These are phyloP conservation scores for Sandelia bainsii DNA, from an alignment of 2,797 vertebrate species.

Conservation along the genomic window DNA sequence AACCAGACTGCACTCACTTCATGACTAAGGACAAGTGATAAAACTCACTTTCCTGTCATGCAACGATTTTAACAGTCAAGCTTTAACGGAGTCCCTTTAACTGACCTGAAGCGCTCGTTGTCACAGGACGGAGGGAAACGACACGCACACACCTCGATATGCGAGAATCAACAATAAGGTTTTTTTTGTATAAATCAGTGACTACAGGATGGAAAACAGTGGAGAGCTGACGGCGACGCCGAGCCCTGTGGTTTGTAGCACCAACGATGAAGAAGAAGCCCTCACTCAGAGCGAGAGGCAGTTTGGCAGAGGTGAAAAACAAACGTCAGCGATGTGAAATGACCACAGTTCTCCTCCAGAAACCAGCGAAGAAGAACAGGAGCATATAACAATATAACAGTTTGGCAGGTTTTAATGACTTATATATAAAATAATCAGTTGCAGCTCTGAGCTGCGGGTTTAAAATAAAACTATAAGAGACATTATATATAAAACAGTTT, in stretches of 20 bases:
- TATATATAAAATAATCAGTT: too few relatives aligned
- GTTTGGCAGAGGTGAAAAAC: slow-evolving; percentile 41
- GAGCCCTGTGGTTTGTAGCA: slow-evolving; percentile 54
- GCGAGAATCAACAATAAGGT: not conserved
- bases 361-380: not conserved
- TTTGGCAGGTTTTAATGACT: too few relatives aligned
- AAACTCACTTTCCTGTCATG: slow-evolving; percentile 45
- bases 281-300: slow-evolving; percentile 3
- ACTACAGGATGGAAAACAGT: slow-evolving; percentile 23
- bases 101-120: slow-evolving; percentile 24
- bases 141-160: not conserved
- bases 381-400: not conserved
- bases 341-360: not conserved
- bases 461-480: too few relatives aligned
- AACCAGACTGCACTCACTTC: slow-evolving; percentile 7
- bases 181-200: slow-evolving; percentile 34
- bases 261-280: slow-evolving; percentile 57
- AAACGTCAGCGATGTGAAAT: slow-evolving; percentile 35
- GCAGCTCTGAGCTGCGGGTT: too few relatives aligned
- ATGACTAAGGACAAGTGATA: not conserved
- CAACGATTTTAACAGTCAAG: slow-evolving; percentile 55
- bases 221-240: not conserved
- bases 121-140: slow-evolving; percentile 28
- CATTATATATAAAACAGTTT: too few relatives aligned
- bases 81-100: slow-evolving; percentile 26